phyloP scores from a whole-genome alignment of 2,113 vertebrate genomes.

The Paramormyrops kingsleyae region DNA sequence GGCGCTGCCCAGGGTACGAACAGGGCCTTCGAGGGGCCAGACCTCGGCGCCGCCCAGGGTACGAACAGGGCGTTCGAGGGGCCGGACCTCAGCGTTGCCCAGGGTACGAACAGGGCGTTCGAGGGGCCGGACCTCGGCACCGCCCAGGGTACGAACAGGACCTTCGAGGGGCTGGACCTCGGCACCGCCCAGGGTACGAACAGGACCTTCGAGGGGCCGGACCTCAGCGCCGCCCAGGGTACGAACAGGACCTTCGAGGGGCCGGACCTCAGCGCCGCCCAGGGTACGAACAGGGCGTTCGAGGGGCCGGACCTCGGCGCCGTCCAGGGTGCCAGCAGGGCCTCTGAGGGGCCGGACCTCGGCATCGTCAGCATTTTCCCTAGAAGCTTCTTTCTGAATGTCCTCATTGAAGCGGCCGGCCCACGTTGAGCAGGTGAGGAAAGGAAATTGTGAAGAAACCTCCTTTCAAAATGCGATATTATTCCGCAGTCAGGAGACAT shows the following conservation, averaged over 20 bases:
- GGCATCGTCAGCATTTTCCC: background rate
- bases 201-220: background rate
- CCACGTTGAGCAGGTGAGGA: constrained; percentile 17
- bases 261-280: background rate
- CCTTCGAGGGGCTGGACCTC: too few species aligned
- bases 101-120: constrained; percentile 7
- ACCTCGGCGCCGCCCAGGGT: constrained; percentile 20
- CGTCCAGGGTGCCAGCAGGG: constrained; percentile 26
- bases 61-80: background rate
- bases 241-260: background rate
- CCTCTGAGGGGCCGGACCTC: background rate
- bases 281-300: constrained; percentile 9
- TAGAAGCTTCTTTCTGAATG: background rate
- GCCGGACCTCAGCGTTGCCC: constrained; percentile 6
- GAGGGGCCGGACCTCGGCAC: too few species aligned
- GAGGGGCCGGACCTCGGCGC: background rate
- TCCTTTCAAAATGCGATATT: constrained; percentile 44
- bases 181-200: constrained; percentile 21
- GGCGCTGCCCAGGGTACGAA: background rate
- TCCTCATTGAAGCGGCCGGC: background rate
- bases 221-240: constrained; percentile 15
- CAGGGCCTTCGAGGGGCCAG: too few species aligned
- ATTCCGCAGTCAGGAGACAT: constrained; percentile 33
- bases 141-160: constrained; percentile 24
- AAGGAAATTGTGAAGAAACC: constrained; percentile 32